Percentiles rank a stretch among this genome's conserved stretches.
Conservation (phyloP, 30 jellyfish, hydroid and myxozoan species). For the Pseudorhiza aurosa region DNA sequence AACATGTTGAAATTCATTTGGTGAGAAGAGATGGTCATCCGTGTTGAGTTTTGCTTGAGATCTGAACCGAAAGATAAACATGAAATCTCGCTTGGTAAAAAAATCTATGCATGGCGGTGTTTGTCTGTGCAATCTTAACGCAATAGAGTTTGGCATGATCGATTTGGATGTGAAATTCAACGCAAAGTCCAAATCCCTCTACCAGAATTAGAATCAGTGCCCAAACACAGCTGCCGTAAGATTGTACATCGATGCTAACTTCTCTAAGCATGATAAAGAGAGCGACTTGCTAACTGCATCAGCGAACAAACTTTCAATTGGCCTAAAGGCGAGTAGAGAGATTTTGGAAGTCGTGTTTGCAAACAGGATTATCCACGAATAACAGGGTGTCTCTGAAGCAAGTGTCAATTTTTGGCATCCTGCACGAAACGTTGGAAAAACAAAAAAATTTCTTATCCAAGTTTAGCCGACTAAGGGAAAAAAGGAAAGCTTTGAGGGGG, state of each 20-base stretch:
- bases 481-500: too few relatives aligned
- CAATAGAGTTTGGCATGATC: slow-evolving; percentile 31
- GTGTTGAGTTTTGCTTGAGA: too few relatives aligned
- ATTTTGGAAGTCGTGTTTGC: not conserved
- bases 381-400: not conserved
- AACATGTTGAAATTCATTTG: too few relatives aligned
- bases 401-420: not conserved
- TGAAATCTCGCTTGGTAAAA: too few relatives aligned
- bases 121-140: not conserved
- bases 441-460: not conserved
- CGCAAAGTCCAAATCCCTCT: slow-evolving; percentile 26
- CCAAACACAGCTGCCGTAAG: slow-evolving; percentile 37
- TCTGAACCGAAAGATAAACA: too few relatives aligned
- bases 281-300: slow-evolving; percentile 27
- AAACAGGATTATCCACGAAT: not conserved
- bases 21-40: too few relatives aligned
- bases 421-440: not conserved
- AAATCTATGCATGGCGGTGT: too few relatives aligned
- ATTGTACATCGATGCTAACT: not conserved
- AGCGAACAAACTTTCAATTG: not conserved
- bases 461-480: not conserved
- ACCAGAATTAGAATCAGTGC: slow-evolving; percentile 15
- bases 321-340: not conserved
- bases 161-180: slow-evolving; percentile 3
- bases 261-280: not conserved